Evolutionary conservation across 2,797 vertebrate genomes (phyloP), one percentile per base, ranked within the genome.

Genomic region (Spinibarbus caldwelli): DNA sequence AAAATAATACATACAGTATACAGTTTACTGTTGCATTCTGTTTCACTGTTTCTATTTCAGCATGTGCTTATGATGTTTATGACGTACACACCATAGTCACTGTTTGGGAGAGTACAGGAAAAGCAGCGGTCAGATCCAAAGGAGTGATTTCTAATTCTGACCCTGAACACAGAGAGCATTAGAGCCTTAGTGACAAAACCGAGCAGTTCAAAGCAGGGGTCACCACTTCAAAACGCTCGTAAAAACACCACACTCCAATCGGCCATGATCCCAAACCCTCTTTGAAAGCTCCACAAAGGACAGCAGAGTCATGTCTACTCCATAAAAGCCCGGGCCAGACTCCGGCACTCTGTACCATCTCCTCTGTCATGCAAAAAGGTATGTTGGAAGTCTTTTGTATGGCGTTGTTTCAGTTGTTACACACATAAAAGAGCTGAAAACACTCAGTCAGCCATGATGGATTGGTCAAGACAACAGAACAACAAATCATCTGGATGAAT

Each of bases 101-200:
- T 9, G 3, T 70, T 41, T 17, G 54, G 43, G 54, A 67, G 62
- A 79, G 70, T 26, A 45, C 19, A 77, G 62, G 75, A 29, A 68
- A 23, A 41, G 23, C 47, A 36, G 64, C 31, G 64, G 64, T 67
- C 31, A 67, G 64, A 67, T 67, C 31, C 64, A 67, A 67, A 34
- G 64, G 64, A 67, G 38, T 73, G 68, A 66, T 80, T 73, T 66
- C 21, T 47, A 85, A 66, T n/a, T 38, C 8, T n/a, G 29, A 82
- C 84, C 57, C 23, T 43, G 68, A 86, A 83, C 68, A 86, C 88
- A 86, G 75, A 91, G 89, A 82, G 87, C 87, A 86, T 84, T 92
- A 85, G 88, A 87, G 87, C 78, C 64, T 87, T 86, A 92, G 89
- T 90, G 89, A 67, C 59, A 77, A 68, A 75, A 68, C 59, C 11